These are phyloP conservation scores for Mus spretus DNA, from an alignment of 2,797 vertebrate species.

Conservation along the genomic window DNA sequence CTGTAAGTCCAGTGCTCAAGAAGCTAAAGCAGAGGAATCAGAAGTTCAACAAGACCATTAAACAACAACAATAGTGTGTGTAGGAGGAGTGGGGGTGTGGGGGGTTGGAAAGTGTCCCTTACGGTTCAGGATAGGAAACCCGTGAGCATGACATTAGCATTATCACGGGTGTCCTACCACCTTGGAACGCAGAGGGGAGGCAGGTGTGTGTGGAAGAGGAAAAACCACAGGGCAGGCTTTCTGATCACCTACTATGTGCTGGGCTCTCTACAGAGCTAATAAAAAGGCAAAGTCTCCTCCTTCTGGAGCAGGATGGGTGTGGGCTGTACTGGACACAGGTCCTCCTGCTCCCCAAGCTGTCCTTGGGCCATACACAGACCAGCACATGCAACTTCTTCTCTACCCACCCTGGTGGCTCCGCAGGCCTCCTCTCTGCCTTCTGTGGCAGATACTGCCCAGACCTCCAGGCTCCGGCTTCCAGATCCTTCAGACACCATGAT, in stretches of 20 bases:
- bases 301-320: not conserved
- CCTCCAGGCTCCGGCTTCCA: not conserved
- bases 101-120: not conserved
- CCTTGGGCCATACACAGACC: not conserved
- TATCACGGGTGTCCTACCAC: not conserved
- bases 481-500: not conserved
- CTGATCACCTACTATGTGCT: not conserved
- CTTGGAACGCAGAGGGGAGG: not conserved
- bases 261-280: not conserved
- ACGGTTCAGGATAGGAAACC: not conserved
- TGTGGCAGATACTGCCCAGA: not conserved
- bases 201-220: not conserved
- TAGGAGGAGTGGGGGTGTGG: too few species aligned
- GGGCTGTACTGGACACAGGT: too few species aligned
- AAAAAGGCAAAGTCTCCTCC: not conserved
- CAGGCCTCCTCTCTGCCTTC: not conserved
- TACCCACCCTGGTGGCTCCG: not conserved
- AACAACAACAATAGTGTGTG: not conserved
- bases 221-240: not conserved
- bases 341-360: not conserved
- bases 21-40: not conserved
- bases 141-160: not conserved
- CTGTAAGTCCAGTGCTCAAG: not conserved
- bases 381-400: not conserved
- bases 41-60: not conserved